A percentile compares a stretch with the other conserved stretches of the same genome.
Conservation (phyloP, 2,797 vertebrate species). For the Cynopterus sphinx region DNA sequence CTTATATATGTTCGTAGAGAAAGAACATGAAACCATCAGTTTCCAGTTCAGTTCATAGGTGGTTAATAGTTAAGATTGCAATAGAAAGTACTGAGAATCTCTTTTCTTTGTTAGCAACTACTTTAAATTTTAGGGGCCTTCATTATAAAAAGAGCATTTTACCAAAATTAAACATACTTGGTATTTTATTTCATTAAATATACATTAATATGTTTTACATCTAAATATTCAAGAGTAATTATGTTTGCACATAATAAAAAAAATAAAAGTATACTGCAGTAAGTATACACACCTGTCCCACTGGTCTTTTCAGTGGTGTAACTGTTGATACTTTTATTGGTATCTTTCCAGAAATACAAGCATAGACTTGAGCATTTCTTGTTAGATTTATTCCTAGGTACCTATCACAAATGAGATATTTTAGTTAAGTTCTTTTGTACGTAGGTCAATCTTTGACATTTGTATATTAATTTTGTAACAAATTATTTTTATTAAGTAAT, state of each 20-base stretch:
- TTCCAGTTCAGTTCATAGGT: background rate
- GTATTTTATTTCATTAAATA: background rate
- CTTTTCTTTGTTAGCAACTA: background rate
- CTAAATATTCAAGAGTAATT: background rate
- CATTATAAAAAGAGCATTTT: background rate
- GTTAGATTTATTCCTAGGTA: background rate
- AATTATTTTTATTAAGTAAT: slow-evolving; percentile 7
- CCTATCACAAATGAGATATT: background rate
- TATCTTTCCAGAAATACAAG: background rate
- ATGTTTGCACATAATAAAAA: background rate
- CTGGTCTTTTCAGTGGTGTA: background rate
- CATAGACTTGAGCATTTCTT: background rate
- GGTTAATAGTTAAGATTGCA: background rate
- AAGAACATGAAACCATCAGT: background rate
- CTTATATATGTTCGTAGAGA: background rate
- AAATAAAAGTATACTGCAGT: background rate
- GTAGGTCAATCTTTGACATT: background rate
- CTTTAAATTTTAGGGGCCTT: background rate
- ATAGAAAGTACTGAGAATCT: background rate
- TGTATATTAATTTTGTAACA: background rate
- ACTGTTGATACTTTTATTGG: background rate
- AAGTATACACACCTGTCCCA: background rate
- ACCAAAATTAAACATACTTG: background rate
- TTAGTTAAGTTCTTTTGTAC: slow-evolving; percentile 10
- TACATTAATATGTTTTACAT: background rate